Evolutionary conservation across 2,888 invertebrate genomes (phyloP).

Genomic region (Andrena haemorrhoa): DNA sequence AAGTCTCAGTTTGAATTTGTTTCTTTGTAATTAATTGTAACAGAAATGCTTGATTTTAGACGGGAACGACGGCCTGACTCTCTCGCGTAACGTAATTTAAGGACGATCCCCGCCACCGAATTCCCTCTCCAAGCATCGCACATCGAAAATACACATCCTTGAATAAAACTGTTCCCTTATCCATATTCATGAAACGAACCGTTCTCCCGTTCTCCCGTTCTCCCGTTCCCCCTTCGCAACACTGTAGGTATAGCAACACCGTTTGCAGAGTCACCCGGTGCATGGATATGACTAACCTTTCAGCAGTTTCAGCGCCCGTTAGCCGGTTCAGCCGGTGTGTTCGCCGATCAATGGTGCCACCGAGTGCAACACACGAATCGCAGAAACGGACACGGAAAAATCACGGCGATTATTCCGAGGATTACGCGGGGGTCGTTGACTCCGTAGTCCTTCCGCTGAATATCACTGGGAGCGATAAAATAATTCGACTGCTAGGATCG

Average conservation of each 20-base stretch:
- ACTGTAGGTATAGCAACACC: not conserved
- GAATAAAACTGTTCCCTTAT: slow-evolving; percentile 18
- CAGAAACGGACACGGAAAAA: slow-evolving; percentile 46
- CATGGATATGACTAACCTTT: slow-evolving; percentile 56
- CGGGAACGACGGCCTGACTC: no score
- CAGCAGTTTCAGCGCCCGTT: slow-evolving; percentile 39
- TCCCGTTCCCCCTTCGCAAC: not conserved
- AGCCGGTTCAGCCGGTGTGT: slow-evolving; percentile 41
- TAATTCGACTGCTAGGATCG: slow-evolving; percentile 24
- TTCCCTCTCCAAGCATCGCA: no score
- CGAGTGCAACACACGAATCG: slow-evolving; percentile 48
- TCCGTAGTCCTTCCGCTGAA: slow-evolving; percentile 43
- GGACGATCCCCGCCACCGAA: no score
- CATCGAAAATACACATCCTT: no score
- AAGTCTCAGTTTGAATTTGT: no score
- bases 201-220: not conserved
- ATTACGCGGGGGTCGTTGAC: slow-evolving; percentile 52
- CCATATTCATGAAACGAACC: not conserved
- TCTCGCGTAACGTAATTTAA: no score
- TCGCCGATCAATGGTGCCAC: slow-evolving; percentile 61
- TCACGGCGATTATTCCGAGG: slow-evolving; percentile 44
- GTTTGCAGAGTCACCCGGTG: slow-evolving; percentile 46
- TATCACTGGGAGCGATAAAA: slow-evolving; percentile 34
- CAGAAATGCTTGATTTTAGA: no score
- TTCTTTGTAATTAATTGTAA: no score